phyloP scores from a whole-genome alignment of 2,113 vertebrate species.

The Epinephelus cyanopodus region DNA sequence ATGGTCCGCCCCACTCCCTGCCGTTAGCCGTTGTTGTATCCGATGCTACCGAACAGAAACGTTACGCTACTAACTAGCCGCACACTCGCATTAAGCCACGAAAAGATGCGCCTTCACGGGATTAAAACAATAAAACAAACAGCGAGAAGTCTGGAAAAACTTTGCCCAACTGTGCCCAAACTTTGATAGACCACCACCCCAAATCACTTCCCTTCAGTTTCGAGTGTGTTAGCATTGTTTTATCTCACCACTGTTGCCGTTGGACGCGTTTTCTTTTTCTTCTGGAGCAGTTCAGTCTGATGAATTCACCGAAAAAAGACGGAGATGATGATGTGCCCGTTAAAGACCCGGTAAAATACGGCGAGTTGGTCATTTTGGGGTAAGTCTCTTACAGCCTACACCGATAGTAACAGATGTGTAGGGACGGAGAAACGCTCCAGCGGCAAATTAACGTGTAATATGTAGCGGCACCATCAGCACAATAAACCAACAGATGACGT shows the following conservation, averaged over 20 bases:
- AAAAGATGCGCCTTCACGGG: constrained; percentile 76
- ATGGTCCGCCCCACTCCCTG: constrained; percentile 81
- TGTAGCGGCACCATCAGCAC: constrained; percentile 13
- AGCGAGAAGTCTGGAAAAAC: constrained; percentile 66
- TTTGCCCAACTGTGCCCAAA: constrained; percentile 72
- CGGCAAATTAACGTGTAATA: constrained; percentile 12
- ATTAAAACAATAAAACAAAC: constrained; percentile 68
- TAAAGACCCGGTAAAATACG: constrained; percentile 96
- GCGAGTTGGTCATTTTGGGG: constrained; percentile 95
- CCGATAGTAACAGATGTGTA: constrained; percentile 6
- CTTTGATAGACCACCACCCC: constrained; percentile 56
- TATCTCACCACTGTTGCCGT: constrained; percentile 63
- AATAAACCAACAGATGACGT: constrained; percentile 39
- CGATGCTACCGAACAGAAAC: constrained; percentile 77
- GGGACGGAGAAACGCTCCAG: constrained; percentile 24
- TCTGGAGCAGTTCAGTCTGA: constrained; percentile 83
- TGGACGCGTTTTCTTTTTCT: constrained; percentile 58
- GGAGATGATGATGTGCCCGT: constrained; percentile 91
- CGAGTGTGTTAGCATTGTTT: constrained; percentile 76
- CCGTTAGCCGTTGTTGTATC: constrained; percentile 81
- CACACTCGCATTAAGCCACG: constrained; percentile 42
- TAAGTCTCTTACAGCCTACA: constrained; percentile 80
- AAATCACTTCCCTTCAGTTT: constrained; percentile 65
- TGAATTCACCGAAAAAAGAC: constrained; percentile 94
- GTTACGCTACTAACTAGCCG: constrained; percentile 69